These are phyloP conservation scores for Dendrolimus punctatus DNA, from an alignment of 1,140 invertebrate species.

Conservation along the genomic window DNA sequence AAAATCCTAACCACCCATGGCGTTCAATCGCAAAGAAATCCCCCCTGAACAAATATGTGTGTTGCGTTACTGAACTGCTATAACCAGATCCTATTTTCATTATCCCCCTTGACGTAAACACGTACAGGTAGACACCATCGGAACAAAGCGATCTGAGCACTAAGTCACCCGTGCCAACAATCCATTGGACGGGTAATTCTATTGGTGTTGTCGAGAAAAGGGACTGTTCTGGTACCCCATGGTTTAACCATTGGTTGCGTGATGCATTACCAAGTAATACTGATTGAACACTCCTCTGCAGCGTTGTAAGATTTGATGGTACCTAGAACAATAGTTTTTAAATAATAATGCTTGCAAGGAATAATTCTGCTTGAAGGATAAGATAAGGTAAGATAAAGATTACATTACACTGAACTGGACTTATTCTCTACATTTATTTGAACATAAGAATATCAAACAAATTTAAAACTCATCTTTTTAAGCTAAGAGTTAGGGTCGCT, in stretches of 20 bases:
- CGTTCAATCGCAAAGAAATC: slow-evolving; percentile 85
- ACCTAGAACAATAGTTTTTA: slow-evolving; percentile 73
- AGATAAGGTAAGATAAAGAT: no score
- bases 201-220: slow-evolving; percentile 81
- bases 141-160: slow-evolving; percentile 80
- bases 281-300: slow-evolving; percentile 92
- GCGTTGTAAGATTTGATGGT: slow-evolving; percentile 86
- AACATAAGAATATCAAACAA: no score
- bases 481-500: no score
- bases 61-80: slow-evolving; percentile 90
- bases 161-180: slow-evolving; percentile 43
- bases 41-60: slow-evolving; percentile 85
- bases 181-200: slow-evolving; percentile 61
- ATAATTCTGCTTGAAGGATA: no score
- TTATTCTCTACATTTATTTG: no score
- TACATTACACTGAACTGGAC: no score
- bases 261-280: slow-evolving; percentile 88
- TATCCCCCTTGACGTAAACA: slow-evolving; percentile 84
- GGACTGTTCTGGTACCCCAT: slow-evolving; percentile 87
- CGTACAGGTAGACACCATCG: slow-evolving; percentile 91
- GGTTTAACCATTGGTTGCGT: slow-evolving; percentile 89
- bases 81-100: slow-evolving; percentile 95
- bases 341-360: no score
- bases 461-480: no score
- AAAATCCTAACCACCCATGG: slow-evolving; percentile 88